phyloP scores from a whole-genome alignment of 2,888 invertebrate genomes.

The Autographa pulchrina region DNA sequence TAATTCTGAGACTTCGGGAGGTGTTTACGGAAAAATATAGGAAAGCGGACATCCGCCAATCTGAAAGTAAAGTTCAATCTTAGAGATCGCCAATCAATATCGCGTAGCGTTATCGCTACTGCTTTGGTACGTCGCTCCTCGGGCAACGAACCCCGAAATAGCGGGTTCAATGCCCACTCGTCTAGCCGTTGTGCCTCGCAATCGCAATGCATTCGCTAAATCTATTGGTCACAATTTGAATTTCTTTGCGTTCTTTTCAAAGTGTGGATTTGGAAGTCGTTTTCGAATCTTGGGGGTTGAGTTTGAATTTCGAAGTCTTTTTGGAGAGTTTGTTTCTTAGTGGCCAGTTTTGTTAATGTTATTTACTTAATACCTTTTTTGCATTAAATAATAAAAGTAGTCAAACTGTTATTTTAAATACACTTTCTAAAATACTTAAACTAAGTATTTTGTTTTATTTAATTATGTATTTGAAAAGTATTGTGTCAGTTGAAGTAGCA shows the following conservation, averaged over 20 bases:
- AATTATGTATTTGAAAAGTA: too few species aligned
- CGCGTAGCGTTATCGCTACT: constrained; percentile 60
- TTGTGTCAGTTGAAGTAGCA: background rate
- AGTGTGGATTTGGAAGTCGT: background rate
- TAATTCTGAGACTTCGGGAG: background rate
- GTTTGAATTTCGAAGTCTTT: background rate
- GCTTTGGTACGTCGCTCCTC: constrained; percentile 65
- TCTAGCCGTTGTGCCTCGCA: constrained; percentile 62
- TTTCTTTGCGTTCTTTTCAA: constrained; percentile 11
- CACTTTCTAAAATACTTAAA: too few species aligned
- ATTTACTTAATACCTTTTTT: background rate
- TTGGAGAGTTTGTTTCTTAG: background rate
- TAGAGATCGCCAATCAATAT: constrained; percentile 68
- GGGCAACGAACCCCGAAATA: constrained; percentile 69
- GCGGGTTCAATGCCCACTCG: constrained; percentile 66
- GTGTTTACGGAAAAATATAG: background rate
- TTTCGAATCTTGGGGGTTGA: background rate
- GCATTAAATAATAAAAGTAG: too few species aligned
- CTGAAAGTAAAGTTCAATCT: constrained; percentile 43
- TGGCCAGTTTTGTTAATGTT: background rate
- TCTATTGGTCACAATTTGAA: constrained; percentile 50
- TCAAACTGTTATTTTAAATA: too few species aligned
- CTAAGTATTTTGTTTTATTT: too few species aligned
- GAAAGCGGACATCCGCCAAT: constrained; percentile 40
- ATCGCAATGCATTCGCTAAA: constrained; percentile 59